Conservation (phyloP, 2,888 invertebrate genomes). For the Idaea dimidiata region DNA sequence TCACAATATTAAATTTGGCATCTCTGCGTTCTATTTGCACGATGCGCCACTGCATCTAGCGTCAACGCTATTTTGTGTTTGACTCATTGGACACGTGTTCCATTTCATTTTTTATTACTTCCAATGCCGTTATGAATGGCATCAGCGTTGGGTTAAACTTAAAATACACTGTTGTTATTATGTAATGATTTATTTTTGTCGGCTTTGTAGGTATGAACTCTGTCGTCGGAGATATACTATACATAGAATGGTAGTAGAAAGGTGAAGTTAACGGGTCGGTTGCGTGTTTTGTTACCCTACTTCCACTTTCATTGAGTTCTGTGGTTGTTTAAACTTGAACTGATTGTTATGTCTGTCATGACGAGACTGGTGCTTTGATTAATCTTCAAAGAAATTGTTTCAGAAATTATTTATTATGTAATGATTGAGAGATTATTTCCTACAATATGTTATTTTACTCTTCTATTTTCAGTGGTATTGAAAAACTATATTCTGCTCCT, state of each 20-base stretch:
- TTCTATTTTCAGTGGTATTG: no score
- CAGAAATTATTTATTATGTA: neutral
- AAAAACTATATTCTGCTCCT: no score
- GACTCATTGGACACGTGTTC: constrained; percentile 37
- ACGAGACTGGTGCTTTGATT: neutral
- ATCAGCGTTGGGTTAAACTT: constrained; percentile 12
- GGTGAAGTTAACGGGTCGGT: neutral
- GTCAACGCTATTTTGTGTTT: constrained; percentile 31
- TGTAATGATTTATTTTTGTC: neutral
- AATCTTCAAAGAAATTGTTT: neutral
- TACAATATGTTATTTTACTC: no score
- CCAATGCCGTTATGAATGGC: constrained; percentile 25
- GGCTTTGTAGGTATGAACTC: neutral
- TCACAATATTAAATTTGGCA: constrained; percentile 49
- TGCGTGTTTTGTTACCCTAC: constrained; percentile 1
- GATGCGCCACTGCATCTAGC: constrained; percentile 34
- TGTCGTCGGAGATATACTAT: neutral
- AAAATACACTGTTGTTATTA: neutral
- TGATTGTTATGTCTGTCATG: neutral
- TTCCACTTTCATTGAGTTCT: neutral
- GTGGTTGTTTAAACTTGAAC: neutral
- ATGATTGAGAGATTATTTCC: no score
- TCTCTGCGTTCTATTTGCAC: constrained; percentile 50
- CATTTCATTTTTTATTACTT: constrained; percentile 36
- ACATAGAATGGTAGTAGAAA: neutral